Percentiles rank a stretch among this genome's conserved stretches.
phyloP scores from a whole-genome alignment of 2,888 invertebrate species.

The Tipula vernalis region DNA sequence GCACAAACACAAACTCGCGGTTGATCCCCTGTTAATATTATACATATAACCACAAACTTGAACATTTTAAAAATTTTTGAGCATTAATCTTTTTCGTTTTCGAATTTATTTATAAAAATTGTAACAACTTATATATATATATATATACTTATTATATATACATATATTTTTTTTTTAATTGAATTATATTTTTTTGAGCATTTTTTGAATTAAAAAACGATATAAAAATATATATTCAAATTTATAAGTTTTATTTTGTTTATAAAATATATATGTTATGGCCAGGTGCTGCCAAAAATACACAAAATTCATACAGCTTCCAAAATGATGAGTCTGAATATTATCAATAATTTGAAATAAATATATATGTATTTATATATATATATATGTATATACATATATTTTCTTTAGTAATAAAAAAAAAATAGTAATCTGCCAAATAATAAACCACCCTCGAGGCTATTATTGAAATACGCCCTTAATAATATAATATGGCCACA shows the following conservation, averaged over 20 bases:
- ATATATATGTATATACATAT: neutral
- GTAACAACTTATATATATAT: neutral
- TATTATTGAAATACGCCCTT: neutral
- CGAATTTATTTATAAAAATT: neutral
- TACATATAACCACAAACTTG: neutral
- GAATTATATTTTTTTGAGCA: neutral
- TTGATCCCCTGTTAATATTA: neutral
- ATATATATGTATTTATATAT: neutral
- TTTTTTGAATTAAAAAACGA: neutral
- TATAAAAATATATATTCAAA: neutral
- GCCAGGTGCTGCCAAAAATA: neutral
- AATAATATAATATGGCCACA: neutral
- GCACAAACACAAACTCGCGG: neutral
- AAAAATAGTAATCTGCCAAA: neutral
- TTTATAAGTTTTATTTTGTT: neutral
- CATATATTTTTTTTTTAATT: neutral
- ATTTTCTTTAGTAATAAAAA: neutral
- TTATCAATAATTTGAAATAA: neutral
- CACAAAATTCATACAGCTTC: neutral
- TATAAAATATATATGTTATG: neutral
- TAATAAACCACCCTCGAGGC: neutral
- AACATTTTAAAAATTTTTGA: neutral
- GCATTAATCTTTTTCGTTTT: neutral
- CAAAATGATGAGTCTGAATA: neutral
- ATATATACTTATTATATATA: neutral